Base-by-base conservation (phyloP, 2,113 vertebrate species). In the Seriola quinqueradiata region DNA sequence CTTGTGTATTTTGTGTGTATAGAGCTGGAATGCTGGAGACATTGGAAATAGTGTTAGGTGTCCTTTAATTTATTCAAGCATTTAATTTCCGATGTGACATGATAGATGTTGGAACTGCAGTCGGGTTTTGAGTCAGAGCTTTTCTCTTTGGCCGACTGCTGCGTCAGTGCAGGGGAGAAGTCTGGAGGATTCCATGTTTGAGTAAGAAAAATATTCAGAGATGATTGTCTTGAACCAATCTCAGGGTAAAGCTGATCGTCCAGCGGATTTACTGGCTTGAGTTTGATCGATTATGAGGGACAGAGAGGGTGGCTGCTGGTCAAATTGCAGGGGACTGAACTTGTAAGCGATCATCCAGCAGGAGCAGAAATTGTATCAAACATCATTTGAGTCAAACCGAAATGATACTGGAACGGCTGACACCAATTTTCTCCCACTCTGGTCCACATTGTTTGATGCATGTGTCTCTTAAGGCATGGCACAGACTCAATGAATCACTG, bases 401-500 rank as follows among this genome's bases (percentile, higher is more conserved):
- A 72, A n/a, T 21, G 0, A 7, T 25, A 40, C 4, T 36, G n/a
- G 32, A 32, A 63, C n/a, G 4, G 8, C 23, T 36, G 23, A 50
- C 70, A 25, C 13, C 21, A 32, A 77, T 80, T 57, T 54, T 55
- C 54, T 68, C 59, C 40, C 16, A 19, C 16, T 63, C 11, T 16
- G 3, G 44, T 72, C 76, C 32, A 13, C 57, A 54, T 48, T 55
- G 42, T 72, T 69, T 65, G 75, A 60, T n/a, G 52, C 36, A 46
- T 14, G 71, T 50, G 23, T 61, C 69, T 80, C 14, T 63, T 14
- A 23, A 55, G 5, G 46, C 21, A 19, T 9, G 8, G 25, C 46
- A 57, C 54, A 19, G 21, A 10, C 42, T 40, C 42, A 23, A 60
- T 63, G 17, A 87, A 50, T 87, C 40, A 68, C 58, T 59, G 44